phyloP scores from a whole-genome alignment of 2,113 vertebrate genomes.

The Cochlearius cochlearius region DNA sequence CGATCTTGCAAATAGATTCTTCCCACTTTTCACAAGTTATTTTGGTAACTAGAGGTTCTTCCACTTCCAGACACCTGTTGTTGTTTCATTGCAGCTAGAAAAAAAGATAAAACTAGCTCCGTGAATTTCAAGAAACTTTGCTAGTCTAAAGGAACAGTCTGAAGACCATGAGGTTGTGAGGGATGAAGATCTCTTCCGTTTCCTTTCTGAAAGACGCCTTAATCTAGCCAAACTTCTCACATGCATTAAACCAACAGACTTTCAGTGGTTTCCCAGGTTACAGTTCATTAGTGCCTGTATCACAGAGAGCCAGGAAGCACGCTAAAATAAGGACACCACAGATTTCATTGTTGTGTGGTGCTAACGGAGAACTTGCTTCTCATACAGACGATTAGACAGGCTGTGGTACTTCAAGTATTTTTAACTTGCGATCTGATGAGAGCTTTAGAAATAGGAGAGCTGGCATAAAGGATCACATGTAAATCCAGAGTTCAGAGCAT shows the following conservation, averaged over 20 bases:
- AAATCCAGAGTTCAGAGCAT: not conserved
- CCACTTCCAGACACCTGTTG: not conserved
- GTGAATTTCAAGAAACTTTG: not conserved
- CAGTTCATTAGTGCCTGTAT: constrained; percentile 24
- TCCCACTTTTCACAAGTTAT: not conserved
- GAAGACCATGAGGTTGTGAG: not conserved
- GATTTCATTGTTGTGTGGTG: not conserved
- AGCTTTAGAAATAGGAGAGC: not conserved
- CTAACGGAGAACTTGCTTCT: not conserved
- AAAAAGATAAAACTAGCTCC: not conserved
- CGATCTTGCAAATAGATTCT: not conserved
- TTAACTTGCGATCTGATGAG: not conserved
- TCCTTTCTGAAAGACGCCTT: not conserved
- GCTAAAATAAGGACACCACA: not conserved
- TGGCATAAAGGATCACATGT: not conserved
- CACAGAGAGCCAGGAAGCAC: not conserved
- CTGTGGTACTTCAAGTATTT: not conserved
- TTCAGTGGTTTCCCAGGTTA: constrained; percentile 41
- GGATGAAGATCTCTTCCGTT: not conserved
- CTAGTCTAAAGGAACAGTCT: not conserved
- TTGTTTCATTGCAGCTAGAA: not conserved
- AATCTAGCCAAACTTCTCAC: not conserved
- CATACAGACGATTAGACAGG: not conserved
- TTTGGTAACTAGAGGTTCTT: not conserved
- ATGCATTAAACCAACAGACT: not conserved